These are phyloP conservation scores for Incurvaria masculella DNA, from an alignment of 2,888 invertebrate species.

Conservation along the genomic window DNA sequence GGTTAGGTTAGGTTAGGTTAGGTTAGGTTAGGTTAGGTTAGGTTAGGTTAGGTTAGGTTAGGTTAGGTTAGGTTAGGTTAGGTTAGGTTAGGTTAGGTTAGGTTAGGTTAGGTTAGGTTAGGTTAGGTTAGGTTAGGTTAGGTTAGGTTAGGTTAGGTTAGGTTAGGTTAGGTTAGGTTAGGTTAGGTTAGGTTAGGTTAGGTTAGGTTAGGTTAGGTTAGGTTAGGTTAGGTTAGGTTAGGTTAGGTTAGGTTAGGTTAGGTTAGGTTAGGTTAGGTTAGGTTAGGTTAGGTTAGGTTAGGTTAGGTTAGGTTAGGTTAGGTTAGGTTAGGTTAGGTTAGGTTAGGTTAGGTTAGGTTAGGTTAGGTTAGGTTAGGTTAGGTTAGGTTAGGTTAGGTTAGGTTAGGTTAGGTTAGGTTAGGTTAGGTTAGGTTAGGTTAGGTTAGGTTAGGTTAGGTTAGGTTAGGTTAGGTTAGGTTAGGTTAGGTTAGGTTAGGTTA, in stretches of 20 bases:
- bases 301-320: constrained; percentile 17
- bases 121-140: constrained; percentile 6
- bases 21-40: constrained; percentile 7
- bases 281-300: constrained; percentile 17
- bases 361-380: constrained; percentile 13
- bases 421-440: constrained; percentile 13
- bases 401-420: constrained; percentile 12
- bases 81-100: constrained; percentile 6
- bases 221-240: constrained; percentile 7
- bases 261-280: constrained; percentile 16
- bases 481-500: constrained; percentile 15
- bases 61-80: constrained; percentile 7
- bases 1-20: constrained; percentile 7
- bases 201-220: constrained; percentile 8
- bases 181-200: constrained; percentile 6
- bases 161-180: constrained; percentile 6
- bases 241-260: constrained; percentile 6
- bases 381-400: constrained; percentile 11
- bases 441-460: constrained; percentile 13
- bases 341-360: constrained; percentile 13
- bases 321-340: constrained; percentile 16
- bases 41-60: constrained; percentile 8
- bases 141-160: constrained; percentile 5
- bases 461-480: constrained; percentile 15
- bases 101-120: constrained; percentile 6